These are phyloP conservation scores for Podargus strigoides DNA, from an alignment of 2,797 vertebrate species.

Conservation along the genomic window DNA sequence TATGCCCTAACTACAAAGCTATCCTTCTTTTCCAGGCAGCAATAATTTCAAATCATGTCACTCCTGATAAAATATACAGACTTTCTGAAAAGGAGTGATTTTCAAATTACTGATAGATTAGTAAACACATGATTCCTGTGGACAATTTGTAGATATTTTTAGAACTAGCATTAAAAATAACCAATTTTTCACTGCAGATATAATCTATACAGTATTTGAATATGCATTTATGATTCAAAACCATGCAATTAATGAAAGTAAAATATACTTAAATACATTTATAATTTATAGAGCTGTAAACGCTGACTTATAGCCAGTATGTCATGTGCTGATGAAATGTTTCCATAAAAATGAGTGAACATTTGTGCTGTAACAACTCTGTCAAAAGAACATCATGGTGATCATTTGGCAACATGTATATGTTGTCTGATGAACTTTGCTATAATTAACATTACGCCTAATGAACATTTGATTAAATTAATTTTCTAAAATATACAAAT, in stretches of 20 bases:
- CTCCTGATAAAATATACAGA: background rate
- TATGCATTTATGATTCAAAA: background rate
- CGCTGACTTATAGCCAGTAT: constrained; percentile 48
- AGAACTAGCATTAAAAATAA: background rate
- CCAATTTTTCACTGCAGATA: background rate
- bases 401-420: constrained; percentile 52
- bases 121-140: background rate
- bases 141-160: background rate
- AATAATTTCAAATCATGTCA: background rate
- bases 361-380: constrained; percentile 68
- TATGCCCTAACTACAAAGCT: background rate
- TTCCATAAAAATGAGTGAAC: constrained; percentile 55
- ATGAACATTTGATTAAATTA: constrained; percentile 75
- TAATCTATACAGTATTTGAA: background rate
- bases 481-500: constrained; percentile 71
- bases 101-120: background rate
- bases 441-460: constrained; percentile 70
- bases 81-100: background rate
- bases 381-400: constrained; percentile 67
- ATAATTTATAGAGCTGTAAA: constrained; percentile 54
- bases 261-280: background rate
- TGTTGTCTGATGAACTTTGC: constrained; percentile 66
- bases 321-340: constrained; percentile 1
- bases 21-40: background rate
- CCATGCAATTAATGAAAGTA: background rate